phyloP scores from a whole-genome alignment of 2,797 vertebrate species.

The Hoplostethus mediterraneus region DNA sequence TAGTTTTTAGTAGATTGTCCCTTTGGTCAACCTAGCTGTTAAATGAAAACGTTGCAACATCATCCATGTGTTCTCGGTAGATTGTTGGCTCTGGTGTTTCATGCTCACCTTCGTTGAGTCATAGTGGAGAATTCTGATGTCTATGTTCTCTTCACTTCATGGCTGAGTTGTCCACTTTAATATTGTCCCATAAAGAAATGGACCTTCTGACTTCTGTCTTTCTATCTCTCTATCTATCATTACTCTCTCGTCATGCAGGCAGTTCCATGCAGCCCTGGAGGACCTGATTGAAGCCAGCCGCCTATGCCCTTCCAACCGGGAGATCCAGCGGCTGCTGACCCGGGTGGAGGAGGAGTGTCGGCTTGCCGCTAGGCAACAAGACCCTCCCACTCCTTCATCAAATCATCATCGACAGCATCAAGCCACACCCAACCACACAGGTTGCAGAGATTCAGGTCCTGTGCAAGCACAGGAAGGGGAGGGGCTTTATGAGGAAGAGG shows the following conservation, averaged over 20 bases:
- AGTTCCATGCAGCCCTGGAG: slow-evolving; percentile 95
- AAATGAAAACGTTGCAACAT: no score
- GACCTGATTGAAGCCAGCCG: slow-evolving; percentile 96
- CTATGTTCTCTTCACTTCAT: no score
- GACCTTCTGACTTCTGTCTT: no score
- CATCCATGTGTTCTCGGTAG: no score
- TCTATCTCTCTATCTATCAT: background rate
- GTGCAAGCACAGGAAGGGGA: slow-evolving; percentile 58
- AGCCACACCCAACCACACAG: slow-evolving; percentile 34
- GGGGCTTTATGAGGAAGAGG: slow-evolving; percentile 84
- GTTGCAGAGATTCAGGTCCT: slow-evolving; percentile 46
- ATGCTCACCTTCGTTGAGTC: no score
- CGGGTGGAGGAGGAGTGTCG: slow-evolving; percentile 95
- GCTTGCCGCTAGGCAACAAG: slow-evolving; percentile 85
- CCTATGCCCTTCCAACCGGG: slow-evolving; percentile 95
- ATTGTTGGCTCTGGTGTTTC: no score
- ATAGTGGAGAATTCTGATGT: no score
- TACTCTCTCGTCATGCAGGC: slow-evolving; percentile 82
- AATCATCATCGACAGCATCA: slow-evolving; percentile 58
- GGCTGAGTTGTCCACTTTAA: no score
- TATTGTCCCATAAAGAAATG: no score
- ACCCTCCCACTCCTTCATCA: slow-evolving; percentile 60
- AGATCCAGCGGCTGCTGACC: slow-evolving; percentile 95
- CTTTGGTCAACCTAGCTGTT: no score
- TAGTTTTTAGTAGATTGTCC: no score